Base-by-base conservation (phyloP, 2,888 invertebrate species). In the Apamea crenata region DNA sequence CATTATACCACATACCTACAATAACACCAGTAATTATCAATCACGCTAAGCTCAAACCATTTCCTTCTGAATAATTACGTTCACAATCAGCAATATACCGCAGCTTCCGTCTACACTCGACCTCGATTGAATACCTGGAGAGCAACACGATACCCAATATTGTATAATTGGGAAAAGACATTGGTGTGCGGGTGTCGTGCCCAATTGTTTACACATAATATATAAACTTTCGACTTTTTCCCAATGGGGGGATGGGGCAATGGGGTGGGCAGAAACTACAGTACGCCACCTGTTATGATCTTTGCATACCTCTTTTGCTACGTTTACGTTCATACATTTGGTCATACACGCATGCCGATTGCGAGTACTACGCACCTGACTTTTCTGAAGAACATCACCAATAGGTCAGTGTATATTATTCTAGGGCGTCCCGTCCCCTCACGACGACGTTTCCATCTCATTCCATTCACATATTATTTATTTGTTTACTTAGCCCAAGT, bases 31-130 rank as follows among this genome's bases (percentile, higher is more conserved):
- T 67, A 70, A 74, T 74, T 73, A 74, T 68, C 66, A 76, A 72
- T 72, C 63, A 66, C 65, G 59, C 74, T 66, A 12, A 69, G 68
- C 66, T n/a, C 66, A 56, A 56, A 82, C 59, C 40, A 76, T 85
- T 77, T 78, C 83, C 80, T 84, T 87, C 66, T 61, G 63, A 82
- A 80, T 87, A 82, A 88, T 83, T 74, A 71, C 50, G 66, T 69
- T 29, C 21, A 76, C 83, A 83, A 79, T 78, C 74, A 74, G 29
- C 75, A 73, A 77, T 63, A 71, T 2, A 76, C 76, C 78, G 44
- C 80, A 77, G 73, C 56, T 83, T 76, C 79, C 79, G 73, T 44
- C 32, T 72, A 36, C 44, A 53, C 44, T 47, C 72, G 79, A 84
- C 82, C 87, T 74, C 56, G 70, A 74, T 81, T 56, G 50, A 74